Conservation (phyloP, 2,113 vertebrate genomes). For the Archilochus colubris region DNA sequence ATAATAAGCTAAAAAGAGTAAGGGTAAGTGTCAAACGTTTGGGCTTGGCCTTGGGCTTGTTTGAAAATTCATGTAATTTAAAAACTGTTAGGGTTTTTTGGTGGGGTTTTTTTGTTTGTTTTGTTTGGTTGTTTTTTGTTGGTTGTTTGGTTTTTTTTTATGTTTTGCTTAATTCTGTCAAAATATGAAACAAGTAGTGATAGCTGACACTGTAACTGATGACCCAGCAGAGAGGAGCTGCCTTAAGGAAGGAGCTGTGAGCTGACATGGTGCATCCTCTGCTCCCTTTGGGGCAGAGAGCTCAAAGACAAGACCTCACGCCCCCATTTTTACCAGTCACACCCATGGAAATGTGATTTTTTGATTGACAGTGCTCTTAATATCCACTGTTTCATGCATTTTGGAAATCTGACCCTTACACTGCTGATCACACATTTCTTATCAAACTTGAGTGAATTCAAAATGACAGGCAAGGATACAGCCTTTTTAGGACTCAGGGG, state of each 20-base stretch:
- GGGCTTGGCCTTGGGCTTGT: background rate
- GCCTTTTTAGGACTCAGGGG: background rate
- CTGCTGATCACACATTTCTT: background rate
- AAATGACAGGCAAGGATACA: background rate
- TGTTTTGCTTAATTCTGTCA: background rate
- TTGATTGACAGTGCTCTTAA: background rate
- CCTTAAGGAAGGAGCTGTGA: accelerated
- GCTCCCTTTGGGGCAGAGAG: accelerated
- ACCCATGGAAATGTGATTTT: background rate
- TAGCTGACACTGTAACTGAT: background rate
- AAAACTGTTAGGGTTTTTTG: background rate
- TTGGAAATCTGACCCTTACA: background rate
- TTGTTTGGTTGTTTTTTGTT: too few relatives aligned
- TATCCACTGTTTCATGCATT: background rate
- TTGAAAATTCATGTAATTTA: background rate
- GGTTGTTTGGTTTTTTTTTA: background rate
- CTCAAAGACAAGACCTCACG: accelerated
- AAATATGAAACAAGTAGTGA: background rate
- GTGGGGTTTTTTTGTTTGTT: background rate
- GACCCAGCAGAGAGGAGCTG: background rate
- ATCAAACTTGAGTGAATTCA: background rate
- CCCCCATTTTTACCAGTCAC: background rate
- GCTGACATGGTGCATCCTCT: accelerated
- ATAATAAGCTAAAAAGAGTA: background rate
- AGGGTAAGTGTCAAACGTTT: background rate